These are phyloP conservation scores for Acleris literana DNA, from an alignment of 2,888 invertebrate species.

Conservation along the genomic window DNA sequence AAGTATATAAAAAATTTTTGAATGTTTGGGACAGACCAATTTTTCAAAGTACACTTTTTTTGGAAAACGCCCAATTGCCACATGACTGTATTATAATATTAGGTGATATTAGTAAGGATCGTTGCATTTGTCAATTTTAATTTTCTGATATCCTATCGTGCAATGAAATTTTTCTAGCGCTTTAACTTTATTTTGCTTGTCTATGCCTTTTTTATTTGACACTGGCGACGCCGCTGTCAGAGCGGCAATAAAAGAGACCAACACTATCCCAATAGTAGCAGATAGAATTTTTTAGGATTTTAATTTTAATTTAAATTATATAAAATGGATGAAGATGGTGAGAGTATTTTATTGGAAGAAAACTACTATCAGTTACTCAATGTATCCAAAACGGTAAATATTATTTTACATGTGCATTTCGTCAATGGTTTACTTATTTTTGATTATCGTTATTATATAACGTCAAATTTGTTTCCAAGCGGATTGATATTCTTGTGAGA, in stretches of 20 bases:
- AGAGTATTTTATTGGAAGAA: conserved; percentile 88
- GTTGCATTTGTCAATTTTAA: too few relatives aligned
- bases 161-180: background rate
- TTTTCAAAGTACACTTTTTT: too few relatives aligned
- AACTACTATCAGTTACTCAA: conserved; percentile 95
- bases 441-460: conserved; percentile 59
- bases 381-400: conserved; percentile 91
- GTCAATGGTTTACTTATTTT: conserved; percentile 49
- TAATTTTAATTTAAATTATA: conserved; percentile 43
- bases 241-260: conserved; percentile 53
- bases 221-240: conserved; percentile 45
- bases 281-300: conserved; percentile 41
- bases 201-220: conserved; percentile 31
- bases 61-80: too few relatives aligned
- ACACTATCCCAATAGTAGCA: conserved; percentile 37
- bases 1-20: too few relatives aligned
- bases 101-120: too few relatives aligned
- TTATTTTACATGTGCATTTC: conserved; percentile 41
- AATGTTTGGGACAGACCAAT: too few relatives aligned
- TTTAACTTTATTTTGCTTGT: conserved; percentile 2
- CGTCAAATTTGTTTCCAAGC: conserved; percentile 37
- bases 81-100: too few relatives aligned
- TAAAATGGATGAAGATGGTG: conserved; percentile 87
- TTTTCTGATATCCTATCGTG: conserved; percentile 3
- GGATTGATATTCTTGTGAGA: conserved; percentile 10